These are phyloP conservation scores for Sarcophaga variegata DNA, from an alignment of 2,888 invertebrate genomes.

Conservation along the genomic window DNA sequence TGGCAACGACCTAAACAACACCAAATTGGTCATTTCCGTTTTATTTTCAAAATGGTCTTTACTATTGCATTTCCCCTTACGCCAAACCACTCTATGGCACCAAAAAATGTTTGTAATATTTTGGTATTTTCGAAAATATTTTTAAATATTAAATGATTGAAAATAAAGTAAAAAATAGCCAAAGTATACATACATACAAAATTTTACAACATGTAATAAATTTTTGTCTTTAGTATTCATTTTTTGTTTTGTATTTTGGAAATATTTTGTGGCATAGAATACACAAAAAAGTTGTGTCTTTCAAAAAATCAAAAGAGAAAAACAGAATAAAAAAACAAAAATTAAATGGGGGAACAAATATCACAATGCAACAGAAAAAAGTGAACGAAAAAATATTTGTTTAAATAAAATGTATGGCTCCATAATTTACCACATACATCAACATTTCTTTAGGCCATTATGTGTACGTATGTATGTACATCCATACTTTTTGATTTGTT, in stretches of 20 bases:
- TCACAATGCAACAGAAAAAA: background rate
- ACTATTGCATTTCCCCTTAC: background rate
- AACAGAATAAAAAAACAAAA: too few species aligned
- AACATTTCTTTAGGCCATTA: conserved; percentile 44
- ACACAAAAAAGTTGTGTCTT: conserved; percentile 40
- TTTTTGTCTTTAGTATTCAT: conserved; percentile 34
- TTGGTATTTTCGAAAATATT: background rate
- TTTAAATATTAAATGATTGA: too few species aligned
- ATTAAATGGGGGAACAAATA: background rate
- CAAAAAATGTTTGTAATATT: conserved; percentile 33
- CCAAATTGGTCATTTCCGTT: conserved; percentile 79
- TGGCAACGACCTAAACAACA: conserved; percentile 71
- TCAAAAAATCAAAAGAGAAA: background rate
- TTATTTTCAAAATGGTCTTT: conserved; percentile 65
- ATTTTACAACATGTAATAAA: conserved; percentile 56
- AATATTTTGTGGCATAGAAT: conserved; percentile 43
- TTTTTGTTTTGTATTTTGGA: conserved; percentile 23
- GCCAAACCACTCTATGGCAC: background rate
- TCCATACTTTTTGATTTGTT: conserved; percentile 17
- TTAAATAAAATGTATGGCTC: conserved; percentile 50
- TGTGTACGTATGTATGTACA: background rate
- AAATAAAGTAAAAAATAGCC: too few species aligned
- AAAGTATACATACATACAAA: conserved; percentile 17
- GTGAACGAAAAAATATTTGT: background rate
- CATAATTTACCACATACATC: conserved; percentile 52